Evolutionary conservation across 2,797 vertebrate species (phyloP).

Genomic region (Galagoides demidoff): DNA sequence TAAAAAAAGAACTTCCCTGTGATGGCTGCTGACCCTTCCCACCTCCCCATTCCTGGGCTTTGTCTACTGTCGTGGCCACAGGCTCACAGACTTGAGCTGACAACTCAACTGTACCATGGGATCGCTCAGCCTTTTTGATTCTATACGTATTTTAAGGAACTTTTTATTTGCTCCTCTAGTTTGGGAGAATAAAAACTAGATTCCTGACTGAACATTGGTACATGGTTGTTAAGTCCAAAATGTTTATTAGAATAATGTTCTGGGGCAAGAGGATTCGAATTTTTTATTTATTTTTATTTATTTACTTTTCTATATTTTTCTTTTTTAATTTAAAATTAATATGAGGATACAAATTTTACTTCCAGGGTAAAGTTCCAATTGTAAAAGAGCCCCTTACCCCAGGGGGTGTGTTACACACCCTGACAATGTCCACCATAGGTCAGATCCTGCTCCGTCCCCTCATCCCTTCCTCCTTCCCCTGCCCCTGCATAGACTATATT

Average conservation of each 20-base stretch:
- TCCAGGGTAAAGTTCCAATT: no score
- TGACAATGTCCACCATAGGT: no score
- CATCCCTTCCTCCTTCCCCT: no score
- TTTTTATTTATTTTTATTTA: neutral
- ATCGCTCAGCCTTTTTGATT: neutral
- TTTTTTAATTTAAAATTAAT: no score
- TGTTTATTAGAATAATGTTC: neutral
- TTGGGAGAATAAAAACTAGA: neutral
- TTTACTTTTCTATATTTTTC: no score
- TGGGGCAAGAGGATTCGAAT: neutral
- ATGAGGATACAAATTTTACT: no score
- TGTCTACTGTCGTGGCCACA: neutral
- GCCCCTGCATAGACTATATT: no score
- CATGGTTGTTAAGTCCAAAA: neutral
- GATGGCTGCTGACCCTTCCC: neutral
- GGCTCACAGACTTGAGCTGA: neutral
- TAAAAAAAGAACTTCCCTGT: neutral
- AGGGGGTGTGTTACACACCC: no score
- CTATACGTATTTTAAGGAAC: neutral
- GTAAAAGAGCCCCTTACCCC: no score
- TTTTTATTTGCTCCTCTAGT: neutral
- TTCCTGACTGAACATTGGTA: neutral
- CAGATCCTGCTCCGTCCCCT: no score
- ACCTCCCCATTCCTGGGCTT: neutral
- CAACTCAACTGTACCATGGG: neutral